Evolutionary conservation across 2,113 vertebrate genomes (phyloP), one percentile per base, ranked within the genome.

Genomic region (Scopus umbretta): DNA sequence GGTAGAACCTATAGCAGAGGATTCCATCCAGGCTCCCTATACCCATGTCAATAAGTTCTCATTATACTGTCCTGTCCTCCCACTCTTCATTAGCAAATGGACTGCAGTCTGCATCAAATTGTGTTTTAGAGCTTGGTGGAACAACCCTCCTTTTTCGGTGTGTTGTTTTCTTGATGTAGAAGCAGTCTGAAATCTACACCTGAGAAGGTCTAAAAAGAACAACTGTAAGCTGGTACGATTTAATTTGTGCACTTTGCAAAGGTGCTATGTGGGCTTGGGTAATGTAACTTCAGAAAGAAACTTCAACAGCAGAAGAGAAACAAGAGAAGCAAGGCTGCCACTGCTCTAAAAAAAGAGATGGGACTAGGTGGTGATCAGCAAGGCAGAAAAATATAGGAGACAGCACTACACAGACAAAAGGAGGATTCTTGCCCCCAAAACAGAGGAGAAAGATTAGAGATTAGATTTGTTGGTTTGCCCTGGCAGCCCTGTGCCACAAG

Each of bases 11-110:
- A 4, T 2, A 67, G n/a, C 26, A 76, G 67, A 82, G 16, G 49
- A 70, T 80, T 94, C 17, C 38, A 76, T 71, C 74, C 55, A 9
- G 36, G 50, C 30, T 95, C 17, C n/a, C 50, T 86, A 6, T 61
- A 70, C 6, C 22, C 38, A 18, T 25, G 14, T 79, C 63, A 68
- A 3, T 0, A 3, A 38, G 25, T 52, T 94, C 34, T 89, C 10
- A 23, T 42, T 58, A 23, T 34, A 30, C 21, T 43, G 38, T 63
- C 30, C 58, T 59, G 30, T 78, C n/a, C 59, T 78, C n/a, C 59
- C 30, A 47, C 5, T 80, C 0, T 0, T 45, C 3, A 1, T 56
- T 47, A 74, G 45, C 52, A 67, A 61, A 20, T 13, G 27, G 72
- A 56, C 52, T 42, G 26, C 56, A 61, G 22, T 25, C 58, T 68